A percentile compares a stretch with the other conserved stretches of the same genome.
Conservation (phyloP, 1,140 invertebrate genomes). For the Zaprionus kolodkinae region DNA sequence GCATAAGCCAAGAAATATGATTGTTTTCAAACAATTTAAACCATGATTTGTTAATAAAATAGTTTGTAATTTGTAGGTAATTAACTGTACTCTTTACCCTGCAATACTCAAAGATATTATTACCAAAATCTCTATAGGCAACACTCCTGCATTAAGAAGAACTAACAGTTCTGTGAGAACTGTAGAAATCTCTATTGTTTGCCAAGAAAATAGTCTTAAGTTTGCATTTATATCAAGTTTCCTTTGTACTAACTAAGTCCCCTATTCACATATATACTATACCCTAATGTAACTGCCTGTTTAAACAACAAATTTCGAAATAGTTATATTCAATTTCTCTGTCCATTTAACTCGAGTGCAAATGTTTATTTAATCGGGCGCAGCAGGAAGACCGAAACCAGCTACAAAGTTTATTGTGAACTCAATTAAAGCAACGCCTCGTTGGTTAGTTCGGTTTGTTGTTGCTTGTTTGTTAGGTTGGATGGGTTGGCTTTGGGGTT, state of each 20-base stretch:
- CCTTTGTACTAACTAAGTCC: background rate
- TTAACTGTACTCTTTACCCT: no score
- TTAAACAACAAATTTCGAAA: conserved; percentile 41
- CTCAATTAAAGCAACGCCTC: conserved; percentile 55
- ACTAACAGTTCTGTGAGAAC: no score
- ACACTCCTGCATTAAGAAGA: no score
- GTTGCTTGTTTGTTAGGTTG: background rate
- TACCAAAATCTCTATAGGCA: no score
- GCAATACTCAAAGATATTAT: no score
- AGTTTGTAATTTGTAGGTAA: no score
- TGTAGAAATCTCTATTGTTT: background rate
- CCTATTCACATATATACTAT: background rate
- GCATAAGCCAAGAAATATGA: no score
- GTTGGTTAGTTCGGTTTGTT: conserved; percentile 32
- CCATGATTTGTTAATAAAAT: no score
- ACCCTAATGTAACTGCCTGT: conserved; percentile 11
- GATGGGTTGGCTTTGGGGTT: background rate
- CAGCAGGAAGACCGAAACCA: conserved; percentile 20
- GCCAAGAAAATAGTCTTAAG: background rate
- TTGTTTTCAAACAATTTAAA: no score
- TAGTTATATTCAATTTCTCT: conserved; percentile 30
- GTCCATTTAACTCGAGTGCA: conserved; percentile 49
- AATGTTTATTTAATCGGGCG: conserved; percentile 54
- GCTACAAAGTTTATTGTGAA: conserved; percentile 52
- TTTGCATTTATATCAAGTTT: background rate